phyloP scores from a whole-genome alignment of 2,113 vertebrate genomes.

The Gila orcuttii region DNA sequence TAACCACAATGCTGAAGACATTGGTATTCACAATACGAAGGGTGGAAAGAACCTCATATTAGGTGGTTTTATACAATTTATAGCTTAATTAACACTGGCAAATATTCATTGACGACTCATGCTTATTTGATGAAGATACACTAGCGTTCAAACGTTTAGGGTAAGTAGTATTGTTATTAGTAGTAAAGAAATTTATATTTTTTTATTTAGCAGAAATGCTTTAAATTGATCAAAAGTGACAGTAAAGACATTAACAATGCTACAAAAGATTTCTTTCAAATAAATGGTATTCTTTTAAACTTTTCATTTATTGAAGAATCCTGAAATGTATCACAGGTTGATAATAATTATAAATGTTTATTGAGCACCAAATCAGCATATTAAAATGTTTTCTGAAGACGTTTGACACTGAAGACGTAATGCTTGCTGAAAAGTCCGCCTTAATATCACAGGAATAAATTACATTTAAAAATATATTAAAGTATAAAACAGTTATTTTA shows the following conservation, averaged over 20 bases:
- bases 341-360: not conserved
- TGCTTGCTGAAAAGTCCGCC: not conserved
- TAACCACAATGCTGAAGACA: not conserved
- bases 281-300: too few species aligned
- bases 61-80: too few species aligned
- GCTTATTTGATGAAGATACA: conserved; percentile 7
- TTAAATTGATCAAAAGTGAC: not conserved
- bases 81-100: not conserved
- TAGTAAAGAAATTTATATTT: not conserved
- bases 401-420: not conserved
- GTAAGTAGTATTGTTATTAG: not conserved
- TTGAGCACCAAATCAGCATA: too few species aligned
- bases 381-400: not conserved
- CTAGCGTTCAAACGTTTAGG: not conserved
- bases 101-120: not conserved
- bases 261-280: too few species aligned
- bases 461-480: too few species aligned
- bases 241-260: not conserved
- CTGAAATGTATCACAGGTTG: not conserved
- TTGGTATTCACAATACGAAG: not conserved
- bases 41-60: not conserved
- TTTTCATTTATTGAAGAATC: too few species aligned
- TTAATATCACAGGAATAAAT: too few species aligned
- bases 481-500: too few species aligned
- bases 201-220: not conserved